Evolutionary conservation across 2,888 invertebrate species (phyloP).

Genomic region (Anticlea derivata): DNA sequence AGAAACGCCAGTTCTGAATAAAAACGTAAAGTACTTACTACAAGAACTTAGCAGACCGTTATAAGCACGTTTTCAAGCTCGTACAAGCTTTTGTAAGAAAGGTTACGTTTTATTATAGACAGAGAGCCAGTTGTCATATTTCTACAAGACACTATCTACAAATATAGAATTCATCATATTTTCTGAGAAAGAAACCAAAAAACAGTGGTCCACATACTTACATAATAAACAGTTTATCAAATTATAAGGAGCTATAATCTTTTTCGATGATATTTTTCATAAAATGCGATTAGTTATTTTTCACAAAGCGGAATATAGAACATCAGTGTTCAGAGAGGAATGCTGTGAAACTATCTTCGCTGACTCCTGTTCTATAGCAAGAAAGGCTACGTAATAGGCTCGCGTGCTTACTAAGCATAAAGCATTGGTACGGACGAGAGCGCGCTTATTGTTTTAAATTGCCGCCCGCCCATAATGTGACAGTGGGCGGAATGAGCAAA

Average conservation of each 20-base stretch:
- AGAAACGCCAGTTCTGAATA: slow-evolving; percentile 15
- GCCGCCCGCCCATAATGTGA: slow-evolving; percentile 73
- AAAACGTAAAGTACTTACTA: slow-evolving; percentile 22
- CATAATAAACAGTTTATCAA: too few relatives aligned
- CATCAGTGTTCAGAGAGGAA: too few relatives aligned
- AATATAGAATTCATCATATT: too few relatives aligned
- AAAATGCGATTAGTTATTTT: too few relatives aligned
- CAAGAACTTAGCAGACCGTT: slow-evolving; percentile 34
- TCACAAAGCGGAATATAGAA: too few relatives aligned
- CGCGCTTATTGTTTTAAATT: slow-evolving; percentile 80
- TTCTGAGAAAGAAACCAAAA: too few relatives aligned
- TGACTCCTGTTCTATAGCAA: slow-evolving; percentile 13
- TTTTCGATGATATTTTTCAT: too few relatives aligned
- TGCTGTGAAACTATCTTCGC: not conserved
- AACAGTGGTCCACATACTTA: too few relatives aligned
- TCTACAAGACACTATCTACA: too few relatives aligned
- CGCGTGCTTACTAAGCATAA: slow-evolving; percentile 71
- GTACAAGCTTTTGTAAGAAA: slow-evolving; percentile 37
- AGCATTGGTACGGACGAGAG: slow-evolving; percentile 67
- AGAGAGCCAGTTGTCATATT: not conserved
- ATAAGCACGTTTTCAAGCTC: slow-evolving; percentile 52
- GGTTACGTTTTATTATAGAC: slow-evolving; percentile 7
- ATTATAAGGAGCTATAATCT: too few relatives aligned
- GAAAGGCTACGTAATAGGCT: slow-evolving; percentile 43
- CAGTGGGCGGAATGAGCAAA: slow-evolving; percentile 66